Base-by-base conservation (phyloP, 23 tunicate species). In the Aplidium turbinatum region DNA sequence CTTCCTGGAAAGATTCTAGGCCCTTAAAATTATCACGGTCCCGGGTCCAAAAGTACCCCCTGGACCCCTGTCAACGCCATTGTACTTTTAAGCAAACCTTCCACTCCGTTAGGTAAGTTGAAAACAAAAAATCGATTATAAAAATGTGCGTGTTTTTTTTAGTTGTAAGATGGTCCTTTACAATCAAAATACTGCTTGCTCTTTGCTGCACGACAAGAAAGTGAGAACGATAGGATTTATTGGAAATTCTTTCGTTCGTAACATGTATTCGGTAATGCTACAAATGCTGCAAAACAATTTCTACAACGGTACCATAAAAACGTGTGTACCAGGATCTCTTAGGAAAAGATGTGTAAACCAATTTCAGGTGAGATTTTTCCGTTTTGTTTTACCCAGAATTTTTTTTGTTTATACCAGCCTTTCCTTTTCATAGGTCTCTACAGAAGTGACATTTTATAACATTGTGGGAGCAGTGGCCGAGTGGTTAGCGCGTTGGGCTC, bases 231-330 rank as follows among this genome's bases (percentile, higher is more conserved):
- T 76, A 2, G 81, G 71, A 16, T 76, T 76, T 29, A 40, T 76
- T 16, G 81, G 81, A 25, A 76, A 76, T 61, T 76, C 81, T n/a
- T 29, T 60, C 25, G 4, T 76, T 9, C 56, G 81, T 24, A 76
- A 76, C 36, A 23, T 76, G 2, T 57, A 76, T 39, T 60, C 57
- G 16, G 57, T 39, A 26, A 60, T 76, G 81, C 35, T 76, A 38
- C 68, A 76, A 35, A 11, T 76, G 33, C 57, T 76, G 40, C 38
- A 71, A 24, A 60, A 76, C 66, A 76, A 76, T 29, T 76, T 57
- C 35, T 39, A 60, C 71, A 76, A 76, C 27, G 81, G 81, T 13
- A 76, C 39, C 22, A 35, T 60, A 23, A 21, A 24, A 16, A 22
- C 81, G 4, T 57, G 68, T 21, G 28, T 58, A 20, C 55, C 68